phyloP scores from a whole-genome alignment of 2,888 invertebrate genomes.

The Zygogramma bicolorata region DNA sequence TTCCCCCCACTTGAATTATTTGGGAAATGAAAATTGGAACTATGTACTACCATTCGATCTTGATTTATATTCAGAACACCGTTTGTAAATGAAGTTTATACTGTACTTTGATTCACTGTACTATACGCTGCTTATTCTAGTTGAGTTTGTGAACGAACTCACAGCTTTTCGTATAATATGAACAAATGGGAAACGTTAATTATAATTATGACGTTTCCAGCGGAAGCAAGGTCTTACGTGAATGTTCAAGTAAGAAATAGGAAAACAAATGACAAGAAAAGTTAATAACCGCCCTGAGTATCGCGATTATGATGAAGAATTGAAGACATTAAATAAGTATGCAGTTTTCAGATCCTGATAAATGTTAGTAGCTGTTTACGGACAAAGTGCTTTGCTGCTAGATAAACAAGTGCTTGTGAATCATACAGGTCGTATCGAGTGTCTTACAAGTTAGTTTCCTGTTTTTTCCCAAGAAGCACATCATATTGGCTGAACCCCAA shows the following conservation, averaged over 20 bases:
- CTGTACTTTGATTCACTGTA: too few relatives aligned
- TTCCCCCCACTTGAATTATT: too few relatives aligned
- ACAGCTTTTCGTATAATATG: slow-evolving; percentile 55
- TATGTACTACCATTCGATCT: too few relatives aligned
- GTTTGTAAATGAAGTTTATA: too few relatives aligned
- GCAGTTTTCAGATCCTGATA: not conserved
- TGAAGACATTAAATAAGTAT: slow-evolving; percentile 22
- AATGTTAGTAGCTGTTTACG: not conserved
- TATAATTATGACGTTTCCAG: slow-evolving; percentile 53
- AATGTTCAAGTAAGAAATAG: slow-evolving; percentile 45
- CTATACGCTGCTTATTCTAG: not conserved
- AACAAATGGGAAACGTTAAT: slow-evolving; percentile 58
- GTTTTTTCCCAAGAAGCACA: too few relatives aligned
- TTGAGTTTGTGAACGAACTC: slow-evolving; percentile 43
- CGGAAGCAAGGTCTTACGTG: slow-evolving; percentile 45
- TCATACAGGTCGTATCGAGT: too few relatives aligned
- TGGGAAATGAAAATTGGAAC: too few relatives aligned
- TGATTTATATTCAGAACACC: not conserved
- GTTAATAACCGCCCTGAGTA: slow-evolving; percentile 42
- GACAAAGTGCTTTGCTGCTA: not conserved
- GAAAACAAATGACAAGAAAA: slow-evolving; percentile 41
- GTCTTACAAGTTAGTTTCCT: too few relatives aligned
- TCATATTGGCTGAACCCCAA: too few relatives aligned
- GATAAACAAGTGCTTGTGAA: not conserved
- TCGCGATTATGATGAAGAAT: slow-evolving; percentile 53